phyloP scores from a whole-genome alignment of 2,113 vertebrate genomes.

The Oryzias melastigma region DNA sequence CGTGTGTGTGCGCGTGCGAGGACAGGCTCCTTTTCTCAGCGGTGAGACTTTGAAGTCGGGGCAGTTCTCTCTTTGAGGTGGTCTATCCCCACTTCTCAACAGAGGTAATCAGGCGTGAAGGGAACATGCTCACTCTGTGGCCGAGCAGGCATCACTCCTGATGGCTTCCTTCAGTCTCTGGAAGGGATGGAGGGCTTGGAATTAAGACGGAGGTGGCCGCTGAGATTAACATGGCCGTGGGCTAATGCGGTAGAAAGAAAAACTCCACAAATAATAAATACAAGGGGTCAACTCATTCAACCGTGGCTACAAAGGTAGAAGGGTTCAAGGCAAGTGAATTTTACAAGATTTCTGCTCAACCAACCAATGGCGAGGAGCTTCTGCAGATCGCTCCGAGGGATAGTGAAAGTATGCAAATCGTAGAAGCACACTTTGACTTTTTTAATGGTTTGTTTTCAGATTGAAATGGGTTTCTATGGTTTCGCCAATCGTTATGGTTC shows the following conservation, averaged over 20 bases:
- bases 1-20: neutral
- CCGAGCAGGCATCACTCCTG: conserved; percentile 51
- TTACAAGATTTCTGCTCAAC: conserved; percentile 14
- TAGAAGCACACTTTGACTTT: neutral
- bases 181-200: conserved; percentile 23
- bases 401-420: conserved; percentile 20
- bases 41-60: conserved; percentile 71
- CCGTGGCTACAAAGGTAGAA: conserved; percentile 37
- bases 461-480: conserved; percentile 23
- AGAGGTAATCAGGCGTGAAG: conserved; percentile 72
- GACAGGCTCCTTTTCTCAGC: conserved; percentile 44
- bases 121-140: conserved; percentile 68
- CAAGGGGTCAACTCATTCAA: conserved; percentile 43
- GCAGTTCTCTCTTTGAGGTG: conserved; percentile 71
- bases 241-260: conserved; percentile 58
- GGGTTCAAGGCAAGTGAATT: conserved; percentile 34
- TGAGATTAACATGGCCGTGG: conserved; percentile 68
- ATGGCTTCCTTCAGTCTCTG: conserved; percentile 50
- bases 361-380: conserved; percentile 4
- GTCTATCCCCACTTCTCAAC: conserved; percentile 63
- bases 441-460: neutral
- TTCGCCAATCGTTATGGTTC: neutral
- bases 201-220: conserved; percentile 16
- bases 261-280: conserved; percentile 64
- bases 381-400: conserved; percentile 32